Conservation (phyloP, 2,888 invertebrate species). For the Hipparchia semele region DNA sequence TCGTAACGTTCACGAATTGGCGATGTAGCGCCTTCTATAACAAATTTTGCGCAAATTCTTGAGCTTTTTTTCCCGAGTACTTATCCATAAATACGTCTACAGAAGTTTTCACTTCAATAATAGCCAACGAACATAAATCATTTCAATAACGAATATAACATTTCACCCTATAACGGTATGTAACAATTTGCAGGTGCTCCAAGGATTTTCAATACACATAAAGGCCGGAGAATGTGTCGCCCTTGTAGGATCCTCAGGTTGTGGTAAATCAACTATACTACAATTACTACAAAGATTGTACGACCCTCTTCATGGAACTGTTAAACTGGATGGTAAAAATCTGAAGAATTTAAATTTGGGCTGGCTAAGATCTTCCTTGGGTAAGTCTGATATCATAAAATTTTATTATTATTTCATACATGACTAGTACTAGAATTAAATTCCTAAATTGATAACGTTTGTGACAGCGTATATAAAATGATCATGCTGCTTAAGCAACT, state of each 20-base stretch:
- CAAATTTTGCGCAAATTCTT: too few relatives aligned
- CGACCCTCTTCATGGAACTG: constrained; percentile 83
- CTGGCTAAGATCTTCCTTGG: constrained; percentile 90
- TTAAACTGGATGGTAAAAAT: constrained; percentile 86
- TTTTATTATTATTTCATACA: background rate
- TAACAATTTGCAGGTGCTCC: constrained; percentile 79
- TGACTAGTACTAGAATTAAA: too few relatives aligned
- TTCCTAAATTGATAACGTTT: too few relatives aligned
- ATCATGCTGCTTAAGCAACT: too few relatives aligned
- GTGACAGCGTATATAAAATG: too few relatives aligned
- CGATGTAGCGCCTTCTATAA: too few relatives aligned
- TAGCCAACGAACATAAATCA: too few relatives aligned
- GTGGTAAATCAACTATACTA: constrained; percentile 91
- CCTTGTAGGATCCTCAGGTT: constrained; percentile 89
- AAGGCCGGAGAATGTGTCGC: constrained; percentile 88
- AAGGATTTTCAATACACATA: constrained; percentile 85
- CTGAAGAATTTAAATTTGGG: constrained; percentile 87
- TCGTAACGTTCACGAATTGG: too few relatives aligned
- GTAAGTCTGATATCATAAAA: constrained; percentile 47
- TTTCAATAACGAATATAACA: too few relatives aligned
- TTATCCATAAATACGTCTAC: too few relatives aligned
- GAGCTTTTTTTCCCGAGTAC: too few relatives aligned
- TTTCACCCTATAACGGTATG: background rate
- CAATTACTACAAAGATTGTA: constrained; percentile 90
- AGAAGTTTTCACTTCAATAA: too few relatives aligned